Evolutionary conservation across 2,113 vertebrate genomes (phyloP).

Genomic region (Orycteropus afer): DNA sequence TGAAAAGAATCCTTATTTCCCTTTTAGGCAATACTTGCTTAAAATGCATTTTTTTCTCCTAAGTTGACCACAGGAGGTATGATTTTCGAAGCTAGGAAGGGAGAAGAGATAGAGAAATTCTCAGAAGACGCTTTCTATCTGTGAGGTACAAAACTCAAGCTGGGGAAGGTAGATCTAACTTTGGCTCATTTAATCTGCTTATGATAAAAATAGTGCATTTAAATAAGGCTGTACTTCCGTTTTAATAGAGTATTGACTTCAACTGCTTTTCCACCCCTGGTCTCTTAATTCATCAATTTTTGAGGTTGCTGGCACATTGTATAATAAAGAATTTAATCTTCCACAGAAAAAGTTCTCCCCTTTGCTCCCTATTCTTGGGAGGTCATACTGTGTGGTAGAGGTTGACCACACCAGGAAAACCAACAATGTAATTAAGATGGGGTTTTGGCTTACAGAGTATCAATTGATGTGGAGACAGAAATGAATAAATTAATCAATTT

Average conservation of each 20-base stretch:
- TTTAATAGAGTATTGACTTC: background rate
- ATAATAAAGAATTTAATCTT: background rate
- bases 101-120: background rate
- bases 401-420: background rate
- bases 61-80: background rate
- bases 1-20: background rate
- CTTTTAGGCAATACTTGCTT: background rate
- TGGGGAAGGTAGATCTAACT: fast-evolving
- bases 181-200: conserved; percentile 7
- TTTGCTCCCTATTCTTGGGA: background rate
- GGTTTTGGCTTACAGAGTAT: background rate
- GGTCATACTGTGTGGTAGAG: background rate
- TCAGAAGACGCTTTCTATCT: background rate
- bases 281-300: background rate
- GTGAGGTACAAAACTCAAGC: background rate
- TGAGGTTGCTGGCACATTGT: background rate
- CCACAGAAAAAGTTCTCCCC: background rate
- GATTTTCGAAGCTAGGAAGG: conserved; percentile 1
- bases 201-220: background rate
- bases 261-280: fast-evolving
- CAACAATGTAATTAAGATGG: background rate
- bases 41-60: background rate
- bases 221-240: fast-evolving
- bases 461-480: background rate
- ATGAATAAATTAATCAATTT: background rate